A percentile compares a stretch with the other conserved stretches of the same genome.
phyloP scores from a whole-genome alignment of 2,888 invertebrate genomes.

The Sphinx pinastri region DNA sequence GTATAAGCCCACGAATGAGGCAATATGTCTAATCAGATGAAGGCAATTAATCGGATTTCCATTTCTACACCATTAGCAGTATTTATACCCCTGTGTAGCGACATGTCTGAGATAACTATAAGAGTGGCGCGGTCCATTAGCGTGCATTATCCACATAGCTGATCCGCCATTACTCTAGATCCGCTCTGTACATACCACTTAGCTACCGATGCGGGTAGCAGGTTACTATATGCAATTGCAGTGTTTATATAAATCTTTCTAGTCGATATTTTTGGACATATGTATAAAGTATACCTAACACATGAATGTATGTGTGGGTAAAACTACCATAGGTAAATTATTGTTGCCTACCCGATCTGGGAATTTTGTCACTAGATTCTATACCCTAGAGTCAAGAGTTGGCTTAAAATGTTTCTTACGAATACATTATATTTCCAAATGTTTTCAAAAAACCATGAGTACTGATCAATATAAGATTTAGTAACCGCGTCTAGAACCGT shows the following conservation, averaged over 20 bases:
- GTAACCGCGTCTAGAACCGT: not conserved
- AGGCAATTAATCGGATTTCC: not conserved
- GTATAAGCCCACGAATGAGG: too few species aligned
- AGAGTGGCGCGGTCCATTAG: slow-evolving; percentile 16
- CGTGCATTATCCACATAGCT: slow-evolving; percentile 8
- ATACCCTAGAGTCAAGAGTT: too few species aligned
- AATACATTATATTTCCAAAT: too few species aligned
- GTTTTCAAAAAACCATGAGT: too few species aligned
- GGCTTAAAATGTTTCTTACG: too few species aligned
- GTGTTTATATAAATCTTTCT: too few species aligned
- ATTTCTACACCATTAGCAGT: not conserved
- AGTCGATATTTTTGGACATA: too few species aligned
- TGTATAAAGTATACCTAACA: too few species aligned
- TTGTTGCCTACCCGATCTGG: too few species aligned
- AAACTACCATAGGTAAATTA: too few species aligned
- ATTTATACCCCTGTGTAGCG: slow-evolving; percentile 14
- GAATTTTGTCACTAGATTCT: too few species aligned
- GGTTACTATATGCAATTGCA: not conserved
- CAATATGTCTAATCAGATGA: not conserved
- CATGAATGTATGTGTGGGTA: too few species aligned
- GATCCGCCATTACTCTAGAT: slow-evolving; percentile 18
- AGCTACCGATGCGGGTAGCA: not conserved
- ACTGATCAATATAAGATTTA: not conserved
- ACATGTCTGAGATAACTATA: slow-evolving; percentile 25
- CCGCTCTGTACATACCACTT: slow-evolving; percentile 2